phyloP scores from a whole-genome alignment of 2,113 vertebrate species.

The Oplegnathus fasciatus region DNA sequence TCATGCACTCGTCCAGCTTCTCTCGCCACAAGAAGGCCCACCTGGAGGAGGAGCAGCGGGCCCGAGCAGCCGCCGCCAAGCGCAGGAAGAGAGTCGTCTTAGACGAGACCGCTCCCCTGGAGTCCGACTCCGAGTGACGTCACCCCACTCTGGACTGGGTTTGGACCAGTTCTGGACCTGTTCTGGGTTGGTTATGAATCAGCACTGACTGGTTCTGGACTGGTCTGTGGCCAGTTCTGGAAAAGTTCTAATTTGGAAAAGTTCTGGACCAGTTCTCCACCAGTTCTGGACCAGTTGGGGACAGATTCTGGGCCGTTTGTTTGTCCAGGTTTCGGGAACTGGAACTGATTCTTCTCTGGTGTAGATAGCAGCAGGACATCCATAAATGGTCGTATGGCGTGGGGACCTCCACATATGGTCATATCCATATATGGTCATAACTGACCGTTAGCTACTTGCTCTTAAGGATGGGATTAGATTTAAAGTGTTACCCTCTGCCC shows the following conservation, averaged over 20 bases:
- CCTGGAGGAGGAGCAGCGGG: conserved; percentile 67
- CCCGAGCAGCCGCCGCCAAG: conserved; percentile 24
- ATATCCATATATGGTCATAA: conserved; percentile 59
- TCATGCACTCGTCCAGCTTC: conserved; percentile 86
- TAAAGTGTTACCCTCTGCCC: conserved; percentile 31
- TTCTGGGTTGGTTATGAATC: conserved; percentile 33
- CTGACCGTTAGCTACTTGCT: conserved; percentile 35
- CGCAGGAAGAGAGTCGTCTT: conserved; percentile 60
- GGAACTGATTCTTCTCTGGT: conserved; percentile 63
- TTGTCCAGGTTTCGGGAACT: conserved; percentile 47
- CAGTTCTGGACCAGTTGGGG: conserved; percentile 37
- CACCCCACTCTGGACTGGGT: not conserved
- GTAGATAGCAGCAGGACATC: conserved; percentile 74
- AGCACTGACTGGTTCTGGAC: conserved; percentile 27
- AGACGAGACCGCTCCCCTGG: conserved; percentile 82
- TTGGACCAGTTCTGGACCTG: conserved; percentile 18
- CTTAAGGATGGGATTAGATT: conserved; percentile 61
- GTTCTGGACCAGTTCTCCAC: conserved; percentile 25
- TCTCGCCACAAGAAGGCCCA: conserved; percentile 86
- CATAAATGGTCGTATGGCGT: conserved; percentile 58
- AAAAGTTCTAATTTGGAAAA: conserved; percentile 34
- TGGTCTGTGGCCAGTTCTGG: conserved; percentile 44
- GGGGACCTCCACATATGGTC: conserved; percentile 25
- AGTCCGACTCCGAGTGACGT: conserved; percentile 83
- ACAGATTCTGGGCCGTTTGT: conserved; percentile 27